Evolutionary conservation across 2,113 vertebrate species (phyloP), one percentile per base, ranked within the genome.

Genomic region (Ceuthmochares aereus): DNA sequence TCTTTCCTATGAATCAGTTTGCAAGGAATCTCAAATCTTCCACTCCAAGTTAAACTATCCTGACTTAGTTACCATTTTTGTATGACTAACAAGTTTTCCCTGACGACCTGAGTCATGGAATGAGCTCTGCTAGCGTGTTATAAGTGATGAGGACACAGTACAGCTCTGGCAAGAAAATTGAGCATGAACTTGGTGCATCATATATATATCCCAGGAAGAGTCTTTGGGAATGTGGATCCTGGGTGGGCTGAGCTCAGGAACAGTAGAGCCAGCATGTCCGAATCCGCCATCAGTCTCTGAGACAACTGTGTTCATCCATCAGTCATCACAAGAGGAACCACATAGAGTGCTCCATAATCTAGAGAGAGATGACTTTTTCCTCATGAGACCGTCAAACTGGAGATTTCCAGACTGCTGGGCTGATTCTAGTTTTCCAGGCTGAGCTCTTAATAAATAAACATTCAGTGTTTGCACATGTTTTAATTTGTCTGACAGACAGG

Each of bases 391-490:
- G 60, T 79, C 60, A 27, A 56, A 82, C 45, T 2, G 5, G 36
- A 78, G 36, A 60, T 68, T 89, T 64, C n/a, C 45, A 19, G 77
- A 60, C 84, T 84, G 64, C 47, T 75, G 68, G 56, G 30, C 19
- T 89, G 83, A 79, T 52, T 52, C 73, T 54, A 43, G 45, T 81
- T 91, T 91, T 60, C 66, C 60, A 92, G 64, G 52, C 40, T 75
- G 58, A 93, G 37, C 40, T 82, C 74, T 75, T 75, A 89, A 84
- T 64, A 89, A 89, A 89, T 30, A 94, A 84, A 81, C 54, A 72
- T 85, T 79, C 49, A 43, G 27, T 54, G 69, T 89, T 78, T 95
- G 68, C 90, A 89, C 58, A 52, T 58, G 60, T 89, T 95, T 77
- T 67, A 72, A 63, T n/a, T 84, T 59, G 84, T 72, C 52, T 75